These are phyloP conservation scores for Lycodopsis pacificus DNA, from an alignment of 2,797 vertebrate species.

Conservation along the genomic window DNA sequence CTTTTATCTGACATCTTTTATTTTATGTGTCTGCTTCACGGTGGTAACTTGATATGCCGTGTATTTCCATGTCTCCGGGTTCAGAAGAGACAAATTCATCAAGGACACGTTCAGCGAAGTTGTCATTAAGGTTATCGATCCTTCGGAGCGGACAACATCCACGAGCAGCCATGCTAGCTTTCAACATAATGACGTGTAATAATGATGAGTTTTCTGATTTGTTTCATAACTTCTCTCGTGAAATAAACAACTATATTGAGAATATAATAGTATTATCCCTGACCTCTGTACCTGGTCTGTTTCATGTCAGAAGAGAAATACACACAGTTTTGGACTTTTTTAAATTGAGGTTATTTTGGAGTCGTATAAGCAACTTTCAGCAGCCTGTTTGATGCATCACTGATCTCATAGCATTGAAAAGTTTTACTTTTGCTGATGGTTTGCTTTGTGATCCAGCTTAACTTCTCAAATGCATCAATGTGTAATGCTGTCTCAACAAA, in stretches of 20 bases:
- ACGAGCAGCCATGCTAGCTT: not conserved
- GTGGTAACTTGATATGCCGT: not conserved
- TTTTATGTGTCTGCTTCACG: slow-evolving; percentile 9
- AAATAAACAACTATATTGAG: not conserved
- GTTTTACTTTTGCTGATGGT: too few relatives aligned
- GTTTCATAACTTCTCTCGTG: not conserved
- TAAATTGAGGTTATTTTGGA: slow-evolving; percentile 15
- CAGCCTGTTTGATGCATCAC: slow-evolving; percentile 3
- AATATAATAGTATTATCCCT: not conserved
- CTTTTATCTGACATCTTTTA: not conserved
- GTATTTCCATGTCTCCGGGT: not conserved
- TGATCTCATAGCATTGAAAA: too few relatives aligned
- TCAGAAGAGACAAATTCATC: slow-evolving; percentile 10
- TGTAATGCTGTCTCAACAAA: not conserved
- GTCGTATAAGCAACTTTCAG: not conserved
- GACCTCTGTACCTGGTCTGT: not conserved
- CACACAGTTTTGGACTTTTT: not conserved
- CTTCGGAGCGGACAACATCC: not conserved
- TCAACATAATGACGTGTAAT: not conserved
- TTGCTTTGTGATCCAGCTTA: too few relatives aligned
- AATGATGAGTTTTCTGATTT: not conserved
- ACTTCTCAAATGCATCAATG: too few relatives aligned
- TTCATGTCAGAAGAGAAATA: not conserved
- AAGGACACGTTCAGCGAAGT: slow-evolving; percentile 3
- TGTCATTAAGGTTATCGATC: not conserved